Evolutionary conservation across 2,888 invertebrate genomes (phyloP).

Genomic region (Cephus sareptanus): DNA sequence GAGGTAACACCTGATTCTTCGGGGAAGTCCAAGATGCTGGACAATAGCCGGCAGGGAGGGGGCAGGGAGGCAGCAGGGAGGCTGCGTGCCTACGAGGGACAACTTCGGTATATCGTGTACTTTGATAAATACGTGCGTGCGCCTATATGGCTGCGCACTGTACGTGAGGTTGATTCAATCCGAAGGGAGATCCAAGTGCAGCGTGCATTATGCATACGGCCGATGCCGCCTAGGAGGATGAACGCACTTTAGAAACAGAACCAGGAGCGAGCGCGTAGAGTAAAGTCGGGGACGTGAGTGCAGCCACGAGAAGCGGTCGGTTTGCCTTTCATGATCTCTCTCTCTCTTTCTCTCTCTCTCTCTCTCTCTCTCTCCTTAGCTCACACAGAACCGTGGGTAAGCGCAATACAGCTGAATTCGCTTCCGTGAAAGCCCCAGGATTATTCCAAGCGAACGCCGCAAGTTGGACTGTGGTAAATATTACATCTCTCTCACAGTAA

Average conservation of each 20-base stretch:
- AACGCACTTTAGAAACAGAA: conserved; percentile 21
- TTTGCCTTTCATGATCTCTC: neutral
- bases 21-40: neutral
- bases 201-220: conserved; percentile 23
- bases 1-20: neutral
- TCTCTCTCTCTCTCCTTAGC: no score
- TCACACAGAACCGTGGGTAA: neutral
- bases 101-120: neutral
- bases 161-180: conserved; percentile 37
- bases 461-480: neutral
- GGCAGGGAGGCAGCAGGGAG: neutral
- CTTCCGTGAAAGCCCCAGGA: neutral
- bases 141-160: conserved; percentile 23
- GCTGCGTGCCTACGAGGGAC: neutral
- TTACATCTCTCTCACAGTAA: neutral
- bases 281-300: neutral
- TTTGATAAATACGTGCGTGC: neutral
- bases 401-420: neutral
- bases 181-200: conserved; percentile 10
- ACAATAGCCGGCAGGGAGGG: neutral
- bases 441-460: neutral
- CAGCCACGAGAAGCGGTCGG: neutral
- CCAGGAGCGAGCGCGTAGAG: neutral
- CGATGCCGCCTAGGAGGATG: conserved; percentile 8
- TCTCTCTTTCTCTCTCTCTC: no score